These are phyloP conservation scores for Drosophila barbarae DNA, from an alignment of 2,888 invertebrate genomes.

Conservation along the genomic window DNA sequence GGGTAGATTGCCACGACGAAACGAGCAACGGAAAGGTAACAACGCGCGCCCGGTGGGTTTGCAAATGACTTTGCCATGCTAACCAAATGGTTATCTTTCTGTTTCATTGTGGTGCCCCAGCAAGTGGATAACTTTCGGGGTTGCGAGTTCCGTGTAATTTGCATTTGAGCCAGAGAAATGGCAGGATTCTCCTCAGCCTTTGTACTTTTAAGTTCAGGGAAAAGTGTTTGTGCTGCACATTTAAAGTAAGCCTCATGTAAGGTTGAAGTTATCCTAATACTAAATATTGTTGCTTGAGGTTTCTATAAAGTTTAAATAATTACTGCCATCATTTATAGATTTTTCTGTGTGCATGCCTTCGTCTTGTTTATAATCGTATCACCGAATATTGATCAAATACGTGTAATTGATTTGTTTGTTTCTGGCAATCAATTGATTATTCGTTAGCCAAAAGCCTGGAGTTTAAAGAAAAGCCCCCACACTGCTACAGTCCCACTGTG, in stretches of 20 bases:
- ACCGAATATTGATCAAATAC: conserved; percentile 23
- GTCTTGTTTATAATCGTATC: background rate
- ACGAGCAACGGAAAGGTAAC: conserved; percentile 27
- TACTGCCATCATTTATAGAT: background rate
- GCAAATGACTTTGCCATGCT: conserved; percentile 31
- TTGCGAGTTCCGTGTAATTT: conserved; percentile 18
- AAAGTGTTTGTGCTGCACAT: no score
- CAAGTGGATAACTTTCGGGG: conserved; percentile 28
- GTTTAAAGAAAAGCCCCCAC: conserved; percentile 20
- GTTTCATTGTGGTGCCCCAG: conserved; percentile 28
- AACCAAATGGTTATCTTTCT: conserved; percentile 42
- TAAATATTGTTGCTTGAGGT: background rate
- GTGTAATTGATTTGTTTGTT: conserved; percentile 44
- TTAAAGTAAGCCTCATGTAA: background rate
- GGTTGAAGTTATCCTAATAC: background rate
- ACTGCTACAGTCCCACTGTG: conserved; percentile 12
- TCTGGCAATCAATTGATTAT: conserved; percentile 21
- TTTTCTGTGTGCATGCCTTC: background rate
- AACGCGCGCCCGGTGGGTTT: conserved; percentile 10
- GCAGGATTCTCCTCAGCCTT: background rate
- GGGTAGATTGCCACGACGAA: conserved; percentile 57
- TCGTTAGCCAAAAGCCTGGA: conserved; percentile 10
- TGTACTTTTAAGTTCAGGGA: background rate
- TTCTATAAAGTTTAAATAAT: background rate
- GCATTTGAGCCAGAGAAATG: conserved; percentile 13